Percentiles rank a stretch among this genome's conserved stretches.
Conservation (phyloP, 2,113 vertebrate species). For the Centropus bengalensis region DNA sequence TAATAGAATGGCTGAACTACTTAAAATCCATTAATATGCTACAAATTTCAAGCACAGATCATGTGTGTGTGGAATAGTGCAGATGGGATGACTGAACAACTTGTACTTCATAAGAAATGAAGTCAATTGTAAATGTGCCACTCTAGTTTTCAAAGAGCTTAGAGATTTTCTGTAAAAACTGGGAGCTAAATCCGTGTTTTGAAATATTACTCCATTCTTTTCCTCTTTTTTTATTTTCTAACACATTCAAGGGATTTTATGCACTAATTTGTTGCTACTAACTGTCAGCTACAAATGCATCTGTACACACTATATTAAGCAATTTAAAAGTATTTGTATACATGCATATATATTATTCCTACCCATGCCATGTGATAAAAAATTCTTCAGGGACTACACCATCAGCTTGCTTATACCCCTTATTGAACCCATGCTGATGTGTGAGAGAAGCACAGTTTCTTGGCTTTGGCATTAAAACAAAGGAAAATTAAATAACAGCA, state of each 20-base stretch:
- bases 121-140: background rate
- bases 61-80: background rate
- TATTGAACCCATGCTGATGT: background rate
- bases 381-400: background rate
- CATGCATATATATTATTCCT: background rate
- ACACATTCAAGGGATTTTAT: background rate
- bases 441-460: background rate
- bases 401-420: background rate
- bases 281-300: background rate
- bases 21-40: constrained; percentile 57
- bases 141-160: background rate
- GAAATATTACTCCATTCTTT: background rate
- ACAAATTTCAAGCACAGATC: constrained; percentile 34
- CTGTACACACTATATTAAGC: background rate
- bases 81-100: background rate
- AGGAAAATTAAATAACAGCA: background rate
- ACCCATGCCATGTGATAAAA: background rate
- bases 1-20: constrained; percentile 69
- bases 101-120: background rate
- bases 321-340: background rate
- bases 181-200: background rate
- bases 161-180: background rate
- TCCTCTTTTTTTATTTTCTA: background rate
- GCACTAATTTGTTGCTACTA: background rate
- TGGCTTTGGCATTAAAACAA: background rate